phyloP scores from a whole-genome alignment of 2,888 invertebrate species.

The Temnothorax rugatulus region DNA sequence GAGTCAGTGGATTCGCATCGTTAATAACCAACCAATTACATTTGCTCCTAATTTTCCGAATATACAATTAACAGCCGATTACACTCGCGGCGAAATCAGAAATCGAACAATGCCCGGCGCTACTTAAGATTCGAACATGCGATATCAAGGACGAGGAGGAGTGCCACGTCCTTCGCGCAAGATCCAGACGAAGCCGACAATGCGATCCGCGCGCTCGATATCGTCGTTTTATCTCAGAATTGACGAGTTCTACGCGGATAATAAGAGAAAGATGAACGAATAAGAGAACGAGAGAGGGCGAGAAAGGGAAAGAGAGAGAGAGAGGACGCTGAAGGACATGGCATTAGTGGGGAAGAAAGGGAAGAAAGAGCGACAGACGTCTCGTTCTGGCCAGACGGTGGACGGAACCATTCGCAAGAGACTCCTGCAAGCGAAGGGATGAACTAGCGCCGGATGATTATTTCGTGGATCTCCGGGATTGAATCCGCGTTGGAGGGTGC shows the following conservation, averaged over 20 bases:
- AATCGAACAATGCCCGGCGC: conserved; percentile 8
- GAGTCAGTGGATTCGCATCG: conserved; percentile 24
- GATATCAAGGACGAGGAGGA: conserved; percentile 21
- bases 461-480: conserved; percentile 84
- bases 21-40: conserved; percentile 37
- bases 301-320: conserved; percentile 21
- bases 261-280: conserved; percentile 47
- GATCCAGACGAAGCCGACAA: conserved; percentile 45
- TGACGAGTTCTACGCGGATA: conserved; percentile 51
- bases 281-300: conserved; percentile 24
- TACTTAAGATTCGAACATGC: conserved; percentile 27
- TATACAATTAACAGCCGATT: conserved; percentile 31
- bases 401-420: conserved; percentile 79
- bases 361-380: conserved; percentile 68
- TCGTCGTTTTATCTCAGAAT: conserved; percentile 55
- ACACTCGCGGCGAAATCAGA: conserved; percentile 14
- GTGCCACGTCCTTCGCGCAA: conserved; percentile 40
- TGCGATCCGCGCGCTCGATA: conserved; percentile 45
- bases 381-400: conserved; percentile 70
- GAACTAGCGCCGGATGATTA: conserved; percentile 83
- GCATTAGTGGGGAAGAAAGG: conserved; percentile 48
- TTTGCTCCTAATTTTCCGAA: conserved; percentile 28
- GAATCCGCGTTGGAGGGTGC: conserved; percentile 84
- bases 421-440: conserved; percentile 83
- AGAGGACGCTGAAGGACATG: not conserved